Percentiles rank a stretch among this genome's conserved stretches.
Evolutionary conservation across 2,888 invertebrate species (phyloP).

Genomic region (Dynastes maya): DNA sequence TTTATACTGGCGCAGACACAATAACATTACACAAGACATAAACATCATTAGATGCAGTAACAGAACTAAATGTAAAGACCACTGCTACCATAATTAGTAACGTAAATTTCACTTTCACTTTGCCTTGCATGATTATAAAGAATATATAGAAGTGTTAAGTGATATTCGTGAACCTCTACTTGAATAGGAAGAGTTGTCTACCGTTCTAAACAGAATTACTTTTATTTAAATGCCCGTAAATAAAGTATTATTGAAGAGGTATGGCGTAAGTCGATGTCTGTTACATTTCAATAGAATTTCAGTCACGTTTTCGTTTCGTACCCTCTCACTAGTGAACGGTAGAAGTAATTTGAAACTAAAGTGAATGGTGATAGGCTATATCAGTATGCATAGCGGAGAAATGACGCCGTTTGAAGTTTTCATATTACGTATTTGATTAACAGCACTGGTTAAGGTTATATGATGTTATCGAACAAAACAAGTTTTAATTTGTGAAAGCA

Average conservation of each 20-base stretch:
- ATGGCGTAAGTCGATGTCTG: not conserved
- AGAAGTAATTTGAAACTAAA: not conserved
- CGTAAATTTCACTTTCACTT: conserved; percentile 36
- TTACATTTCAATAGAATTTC: conserved; percentile 26
- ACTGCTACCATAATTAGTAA: conserved; percentile 6
- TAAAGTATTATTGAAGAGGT: conserved; percentile 1
- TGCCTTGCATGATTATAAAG: conserved; percentile 3
- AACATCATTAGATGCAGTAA: conserved; percentile 9
- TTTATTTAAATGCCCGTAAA: not conserved
- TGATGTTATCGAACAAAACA: too few species aligned
- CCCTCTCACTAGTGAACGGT: not conserved
- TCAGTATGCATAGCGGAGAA: too few species aligned
- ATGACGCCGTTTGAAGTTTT: too few species aligned
- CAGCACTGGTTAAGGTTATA: too few species aligned
- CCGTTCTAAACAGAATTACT: conserved; percentile 5
- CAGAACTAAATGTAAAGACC: conserved; percentile 10
- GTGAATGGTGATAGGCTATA: not conserved
- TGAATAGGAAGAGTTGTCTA: not conserved
- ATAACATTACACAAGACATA: not conserved
- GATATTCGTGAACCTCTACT: not conserved
- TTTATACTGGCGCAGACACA: not conserved
- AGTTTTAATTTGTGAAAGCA: too few species aligned
- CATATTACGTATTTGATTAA: too few species aligned
- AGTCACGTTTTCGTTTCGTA: conserved; percentile 24
- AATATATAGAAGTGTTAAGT: not conserved